Evolutionary conservation across 2,113 vertebrate species (phyloP).

Genomic region (Platichthys flesus): DNA sequence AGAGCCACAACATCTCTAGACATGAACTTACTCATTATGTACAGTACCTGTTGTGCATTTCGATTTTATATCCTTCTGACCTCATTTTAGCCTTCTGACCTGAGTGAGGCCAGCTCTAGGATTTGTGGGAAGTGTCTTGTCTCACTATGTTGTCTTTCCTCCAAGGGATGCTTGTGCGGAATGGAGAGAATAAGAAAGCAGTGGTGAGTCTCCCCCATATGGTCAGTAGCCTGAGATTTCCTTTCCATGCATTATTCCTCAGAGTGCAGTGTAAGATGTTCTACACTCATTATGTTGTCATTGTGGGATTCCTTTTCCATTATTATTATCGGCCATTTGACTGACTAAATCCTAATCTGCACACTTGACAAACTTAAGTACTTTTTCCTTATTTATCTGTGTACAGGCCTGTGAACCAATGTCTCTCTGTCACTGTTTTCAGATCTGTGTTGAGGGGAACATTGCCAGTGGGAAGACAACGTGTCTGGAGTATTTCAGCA

Average conservation of each 20-base stretch:
- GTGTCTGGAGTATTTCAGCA: slow-evolving; percentile 92
- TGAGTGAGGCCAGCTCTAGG: slow-evolving; percentile 23
- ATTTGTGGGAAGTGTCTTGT: slow-evolving; percentile 8
- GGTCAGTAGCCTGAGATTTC: not conserved
- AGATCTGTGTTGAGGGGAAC: slow-evolving; percentile 95
- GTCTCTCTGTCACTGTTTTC: slow-evolving; percentile 7
- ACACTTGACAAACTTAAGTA: not conserved
- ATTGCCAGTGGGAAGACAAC: slow-evolving; percentile 97
- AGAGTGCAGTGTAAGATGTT: too few relatives aligned
- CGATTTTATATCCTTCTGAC: slow-evolving; percentile 11
- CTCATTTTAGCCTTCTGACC: slow-evolving; percentile 17
- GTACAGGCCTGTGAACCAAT: not conserved
- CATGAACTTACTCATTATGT: not conserved
- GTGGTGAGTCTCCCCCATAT: slow-evolving; percentile 64
- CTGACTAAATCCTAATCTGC: not conserved
- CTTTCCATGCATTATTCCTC: not conserved
- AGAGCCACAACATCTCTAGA: not conserved
- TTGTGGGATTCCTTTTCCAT: not conserved
- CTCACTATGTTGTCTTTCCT: slow-evolving; percentile 72
- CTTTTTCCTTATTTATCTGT: not conserved
- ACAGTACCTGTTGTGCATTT: not conserved
- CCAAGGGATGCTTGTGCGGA: slow-evolving; percentile 74
- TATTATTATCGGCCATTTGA: not conserved
- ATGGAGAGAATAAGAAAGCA: slow-evolving; percentile 58
- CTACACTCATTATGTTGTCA: not conserved